Evolutionary conservation across 2,113 vertebrate species (phyloP).

Genomic region (Theropithecus gelada): DNA sequence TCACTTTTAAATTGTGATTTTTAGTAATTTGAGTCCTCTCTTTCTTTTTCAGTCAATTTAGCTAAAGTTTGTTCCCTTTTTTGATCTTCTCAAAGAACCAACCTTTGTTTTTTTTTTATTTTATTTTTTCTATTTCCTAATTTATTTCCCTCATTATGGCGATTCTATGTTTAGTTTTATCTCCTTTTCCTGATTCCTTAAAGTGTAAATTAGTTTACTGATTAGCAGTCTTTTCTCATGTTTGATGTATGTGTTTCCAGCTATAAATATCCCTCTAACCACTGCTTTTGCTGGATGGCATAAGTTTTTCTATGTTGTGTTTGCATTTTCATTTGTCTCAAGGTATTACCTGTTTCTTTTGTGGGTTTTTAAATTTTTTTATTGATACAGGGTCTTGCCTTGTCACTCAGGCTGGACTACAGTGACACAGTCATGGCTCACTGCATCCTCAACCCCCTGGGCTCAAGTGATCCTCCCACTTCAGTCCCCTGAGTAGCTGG

Average conservation of each 20-base stretch:
- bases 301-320: not conserved
- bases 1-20: no score
- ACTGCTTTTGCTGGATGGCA: not conserved
- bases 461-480: no score
- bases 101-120: not conserved
- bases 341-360: no score
- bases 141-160: not conserved
- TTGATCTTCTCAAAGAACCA: not conserved
- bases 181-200: not conserved
- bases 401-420: no score
- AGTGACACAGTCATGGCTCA: no score
- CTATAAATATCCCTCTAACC: not conserved
- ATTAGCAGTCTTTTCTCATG: not conserved
- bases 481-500: no score
- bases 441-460: no score
- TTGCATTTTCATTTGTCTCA: not conserved
- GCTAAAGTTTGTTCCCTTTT: not conserved
- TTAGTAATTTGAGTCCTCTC: no score
- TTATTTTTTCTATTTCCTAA: not conserved
- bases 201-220: not conserved
- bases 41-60: not conserved
- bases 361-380: no score
- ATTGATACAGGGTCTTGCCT: no score
- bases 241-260: not conserved
- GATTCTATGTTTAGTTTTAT: not conserved